Evolutionary conservation across 2,797 vertebrate genomes (phyloP).

Genomic region (Cephalopachus bancanus): DNA sequence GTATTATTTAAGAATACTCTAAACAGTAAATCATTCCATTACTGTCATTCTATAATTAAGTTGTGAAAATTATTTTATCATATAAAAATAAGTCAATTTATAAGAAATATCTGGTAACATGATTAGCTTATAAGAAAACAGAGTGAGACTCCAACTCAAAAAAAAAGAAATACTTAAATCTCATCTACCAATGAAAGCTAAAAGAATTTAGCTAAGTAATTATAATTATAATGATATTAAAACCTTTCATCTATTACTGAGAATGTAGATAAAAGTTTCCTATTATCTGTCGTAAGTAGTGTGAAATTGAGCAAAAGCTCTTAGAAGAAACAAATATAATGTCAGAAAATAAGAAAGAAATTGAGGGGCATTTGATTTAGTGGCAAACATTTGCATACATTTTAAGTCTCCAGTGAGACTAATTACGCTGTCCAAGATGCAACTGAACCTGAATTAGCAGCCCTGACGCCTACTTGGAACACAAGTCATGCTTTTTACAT

Average conservation of each 20-base stretch:
- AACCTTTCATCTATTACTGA: not conserved
- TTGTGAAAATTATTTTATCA: constrained; percentile 45
- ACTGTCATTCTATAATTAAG: not conserved
- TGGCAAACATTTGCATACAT: not conserved
- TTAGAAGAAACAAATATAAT: constrained; percentile 42
- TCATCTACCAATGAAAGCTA: constrained; percentile 1
- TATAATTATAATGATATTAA: constrained; percentile 52
- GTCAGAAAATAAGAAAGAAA: not conserved
- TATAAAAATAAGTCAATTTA: constrained; percentile 26
- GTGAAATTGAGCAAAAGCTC: constrained; percentile 8
- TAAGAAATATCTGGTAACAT: constrained; percentile 17
- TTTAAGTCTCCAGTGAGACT: not conserved
- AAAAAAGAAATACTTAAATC: not conserved
- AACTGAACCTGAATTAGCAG: constrained; percentile 18
- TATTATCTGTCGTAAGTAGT: constrained; percentile 5
- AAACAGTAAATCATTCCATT: not conserved
- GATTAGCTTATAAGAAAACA: not conserved
- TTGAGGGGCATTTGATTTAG: constrained; percentile 5
- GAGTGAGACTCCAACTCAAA: no score
- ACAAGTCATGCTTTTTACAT: not conserved
- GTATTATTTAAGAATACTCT: not conserved
- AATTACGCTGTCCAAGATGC: not conserved
- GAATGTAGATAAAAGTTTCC: not conserved
- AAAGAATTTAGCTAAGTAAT: constrained; percentile 40
- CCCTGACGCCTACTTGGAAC: not conserved